Evolutionary conservation across 2,113 vertebrate species (phyloP).

Genomic region (Cettia cetti): DNA sequence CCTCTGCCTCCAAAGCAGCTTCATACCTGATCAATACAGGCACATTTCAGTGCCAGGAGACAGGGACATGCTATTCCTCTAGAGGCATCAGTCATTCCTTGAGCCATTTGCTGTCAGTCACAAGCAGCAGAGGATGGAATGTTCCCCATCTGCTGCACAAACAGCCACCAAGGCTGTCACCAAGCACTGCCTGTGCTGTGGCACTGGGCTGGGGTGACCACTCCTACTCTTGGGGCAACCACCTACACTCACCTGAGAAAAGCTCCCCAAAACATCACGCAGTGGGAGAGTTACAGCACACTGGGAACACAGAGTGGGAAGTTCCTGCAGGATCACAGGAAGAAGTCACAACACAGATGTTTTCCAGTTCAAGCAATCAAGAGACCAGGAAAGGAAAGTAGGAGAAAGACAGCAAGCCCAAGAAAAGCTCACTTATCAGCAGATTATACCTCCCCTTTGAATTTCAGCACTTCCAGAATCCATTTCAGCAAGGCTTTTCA

Average conservation of each 20-base stretch:
- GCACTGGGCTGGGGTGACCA: neutral
- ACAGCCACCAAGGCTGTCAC: accelerated
- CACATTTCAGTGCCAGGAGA: neutral
- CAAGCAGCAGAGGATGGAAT: neutral
- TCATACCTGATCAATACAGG: neutral
- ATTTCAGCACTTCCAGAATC: neutral
- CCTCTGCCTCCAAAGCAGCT: neutral
- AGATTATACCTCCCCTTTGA: neutral
- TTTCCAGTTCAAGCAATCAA: neutral
- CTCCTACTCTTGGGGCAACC: neutral
- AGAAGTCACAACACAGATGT: neutral
- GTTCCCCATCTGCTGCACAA: neutral
- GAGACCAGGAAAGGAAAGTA: neutral
- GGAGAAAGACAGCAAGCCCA: neutral
- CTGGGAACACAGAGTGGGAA: neutral
- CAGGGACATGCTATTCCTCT: accelerated
- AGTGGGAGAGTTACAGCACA: accelerated
- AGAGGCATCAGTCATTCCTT: neutral
- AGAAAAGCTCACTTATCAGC: neutral
- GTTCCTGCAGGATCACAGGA: neutral
- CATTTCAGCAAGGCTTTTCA: neutral
- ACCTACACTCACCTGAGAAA: neutral
- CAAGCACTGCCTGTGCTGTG: neutral
- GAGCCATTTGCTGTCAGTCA: neutral
- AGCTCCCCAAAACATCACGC: neutral